A percentile compares a stretch with the other conserved stretches of the same genome.
phyloP scores from a whole-genome alignment of 1,140 invertebrate species.

The Drosophila pseudoobscura region DNA sequence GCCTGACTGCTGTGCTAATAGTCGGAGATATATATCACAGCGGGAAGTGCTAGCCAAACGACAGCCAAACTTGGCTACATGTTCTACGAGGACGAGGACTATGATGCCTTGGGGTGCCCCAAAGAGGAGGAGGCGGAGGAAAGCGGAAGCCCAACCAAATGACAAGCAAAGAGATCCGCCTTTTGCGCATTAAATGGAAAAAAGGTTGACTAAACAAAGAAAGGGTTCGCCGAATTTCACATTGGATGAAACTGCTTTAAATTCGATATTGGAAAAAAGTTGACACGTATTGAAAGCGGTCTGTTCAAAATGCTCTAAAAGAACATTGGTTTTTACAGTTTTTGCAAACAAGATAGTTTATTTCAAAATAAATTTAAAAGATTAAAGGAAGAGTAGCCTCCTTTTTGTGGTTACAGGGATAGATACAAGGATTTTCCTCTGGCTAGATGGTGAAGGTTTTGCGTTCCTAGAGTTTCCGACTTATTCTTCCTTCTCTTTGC shows the following conservation, averaged over 20 bases:
- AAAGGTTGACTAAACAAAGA: conserved; percentile 22
- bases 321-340: too few species aligned
- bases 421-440: too few species aligned
- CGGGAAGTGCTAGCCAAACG: conserved; percentile 36
- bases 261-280: too few species aligned
- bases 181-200: conserved; percentile 64
- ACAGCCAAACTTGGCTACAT: conserved; percentile 30
- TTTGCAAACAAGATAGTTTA: too few species aligned
- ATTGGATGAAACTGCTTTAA: conserved; percentile 4
- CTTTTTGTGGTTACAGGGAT: too few species aligned
- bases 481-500: too few species aligned
- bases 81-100: conserved; percentile 20
- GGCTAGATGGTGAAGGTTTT: too few species aligned
- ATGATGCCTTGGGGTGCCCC: conserved; percentile 13
- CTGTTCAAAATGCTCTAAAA: too few species aligned
- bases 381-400: too few species aligned
- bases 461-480: too few species aligned
- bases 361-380: too few species aligned
- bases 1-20: conserved; percentile 69
- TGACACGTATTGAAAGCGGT: too few species aligned
- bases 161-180: conserved; percentile 56
- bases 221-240: neutral
- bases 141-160: conserved; percentile 9
- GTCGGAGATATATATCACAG: conserved; percentile 72
- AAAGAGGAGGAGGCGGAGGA: conserved; percentile 21